phyloP scores from a whole-genome alignment of 2,888 invertebrate genomes.

The Boloria euphrosyne region DNA sequence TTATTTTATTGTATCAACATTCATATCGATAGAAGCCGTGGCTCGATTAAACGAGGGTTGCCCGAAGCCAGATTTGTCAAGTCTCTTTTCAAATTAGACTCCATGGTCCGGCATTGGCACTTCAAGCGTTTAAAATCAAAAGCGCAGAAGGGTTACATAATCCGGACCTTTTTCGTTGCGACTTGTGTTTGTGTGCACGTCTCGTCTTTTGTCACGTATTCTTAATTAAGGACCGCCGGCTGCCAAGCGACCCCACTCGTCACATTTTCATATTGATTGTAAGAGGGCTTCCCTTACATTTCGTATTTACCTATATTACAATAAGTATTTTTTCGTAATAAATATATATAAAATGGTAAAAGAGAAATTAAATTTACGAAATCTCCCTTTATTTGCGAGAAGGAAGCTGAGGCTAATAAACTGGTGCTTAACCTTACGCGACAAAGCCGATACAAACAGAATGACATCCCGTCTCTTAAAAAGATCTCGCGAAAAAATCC shows the following conservation, averaged over 20 bases:
- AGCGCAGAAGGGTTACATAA: constrained; percentile 81
- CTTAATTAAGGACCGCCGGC: constrained; percentile 80
- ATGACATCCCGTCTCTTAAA: constrained; percentile 77
- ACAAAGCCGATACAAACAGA: constrained; percentile 82
- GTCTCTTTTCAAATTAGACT: constrained; percentile 79
- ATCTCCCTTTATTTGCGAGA: constrained; percentile 72
- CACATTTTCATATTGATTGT: constrained; percentile 76
- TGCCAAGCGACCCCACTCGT: constrained; percentile 72
- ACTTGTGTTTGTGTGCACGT: constrained; percentile 77
- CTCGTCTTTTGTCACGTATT: constrained; percentile 83
- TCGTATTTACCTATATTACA: constrained; percentile 52
- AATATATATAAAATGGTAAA: constrained; percentile 43
- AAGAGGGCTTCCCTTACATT: constrained; percentile 57
- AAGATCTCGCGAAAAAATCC: constrained; percentile 79
- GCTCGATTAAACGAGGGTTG: constrained; percentile 75
- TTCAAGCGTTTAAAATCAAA: constrained; percentile 81
- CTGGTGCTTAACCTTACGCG: constrained; percentile 79
- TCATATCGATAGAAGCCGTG: constrained; percentile 69
- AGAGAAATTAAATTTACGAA: constrained; percentile 61
- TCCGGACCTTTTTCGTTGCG: constrained; percentile 77
- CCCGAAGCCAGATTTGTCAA: constrained; percentile 80
- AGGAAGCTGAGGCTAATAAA: constrained; percentile 80
- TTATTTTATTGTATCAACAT: constrained; percentile 80
- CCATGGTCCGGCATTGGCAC: constrained; percentile 68
- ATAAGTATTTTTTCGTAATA: constrained; percentile 51